A percentile compares a stretch with the other conserved stretches of the same genome.
Evolutionary conservation across 2,888 invertebrate species (phyloP).

Genomic region (Megastigmus dorsalis): DNA sequence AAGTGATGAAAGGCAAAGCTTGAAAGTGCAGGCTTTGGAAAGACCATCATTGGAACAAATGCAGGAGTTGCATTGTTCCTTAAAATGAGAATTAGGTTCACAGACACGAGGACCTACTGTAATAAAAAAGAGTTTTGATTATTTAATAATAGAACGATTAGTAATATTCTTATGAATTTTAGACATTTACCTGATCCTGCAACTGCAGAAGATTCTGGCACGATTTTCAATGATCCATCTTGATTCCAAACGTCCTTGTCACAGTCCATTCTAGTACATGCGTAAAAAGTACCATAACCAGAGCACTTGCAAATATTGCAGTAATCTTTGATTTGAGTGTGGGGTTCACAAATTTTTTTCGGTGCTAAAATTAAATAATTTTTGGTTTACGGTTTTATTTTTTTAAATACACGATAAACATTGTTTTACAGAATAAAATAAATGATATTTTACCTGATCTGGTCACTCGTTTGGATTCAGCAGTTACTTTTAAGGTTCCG

Average conservation of each 20-base stretch:
- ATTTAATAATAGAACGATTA: no score
- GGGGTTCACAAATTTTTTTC: constrained; percentile 18
- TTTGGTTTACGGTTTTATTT: neutral
- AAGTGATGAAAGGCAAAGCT: no score
- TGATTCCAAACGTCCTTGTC: constrained; percentile 1
- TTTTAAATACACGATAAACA: neutral
- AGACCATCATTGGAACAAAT: constrained; percentile 73
- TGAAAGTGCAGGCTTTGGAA: constrained; percentile 51
- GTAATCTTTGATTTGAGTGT: constrained; percentile 72
- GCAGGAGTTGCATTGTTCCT: constrained; percentile 78
- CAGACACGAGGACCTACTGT: constrained; percentile 10
- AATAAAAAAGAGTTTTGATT: no score
- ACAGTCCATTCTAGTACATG: constrained; percentile 73
- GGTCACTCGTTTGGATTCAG: neutral
- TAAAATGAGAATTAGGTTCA: constrained; percentile 5
- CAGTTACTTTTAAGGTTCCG: no score
- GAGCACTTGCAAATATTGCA: constrained; percentile 77
- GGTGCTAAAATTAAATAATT: neutral
- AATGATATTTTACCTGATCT: neutral
- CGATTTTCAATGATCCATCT: neutral
- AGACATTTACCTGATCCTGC: neutral
- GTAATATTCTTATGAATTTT: no score
- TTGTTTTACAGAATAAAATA: neutral
- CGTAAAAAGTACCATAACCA: constrained; percentile 74
- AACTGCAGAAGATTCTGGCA: no score